These are phyloP conservation scores for Menura novaehollandiae DNA, from an alignment of 2,113 vertebrate genomes.

Conservation along the genomic window DNA sequence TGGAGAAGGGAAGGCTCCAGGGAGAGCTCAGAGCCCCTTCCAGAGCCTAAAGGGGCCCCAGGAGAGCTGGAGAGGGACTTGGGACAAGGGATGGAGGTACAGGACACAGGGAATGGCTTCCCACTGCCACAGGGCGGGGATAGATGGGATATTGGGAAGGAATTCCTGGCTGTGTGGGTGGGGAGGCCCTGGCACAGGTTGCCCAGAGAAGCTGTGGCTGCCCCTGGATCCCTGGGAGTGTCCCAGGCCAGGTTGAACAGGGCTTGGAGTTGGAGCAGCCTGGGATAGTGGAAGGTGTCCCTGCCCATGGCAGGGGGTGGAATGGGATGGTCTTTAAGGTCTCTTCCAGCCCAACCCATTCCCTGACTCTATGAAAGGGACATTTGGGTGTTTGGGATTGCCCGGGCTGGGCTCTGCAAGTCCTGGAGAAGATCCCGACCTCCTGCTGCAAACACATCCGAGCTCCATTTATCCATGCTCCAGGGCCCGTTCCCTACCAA, in stretches of 20 bases:
- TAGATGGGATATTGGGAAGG: not conserved
- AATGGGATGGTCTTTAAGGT: rapidly evolving
- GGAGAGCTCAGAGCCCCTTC: not conserved
- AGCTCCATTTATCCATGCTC: not conserved
- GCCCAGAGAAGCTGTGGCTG: not conserved
- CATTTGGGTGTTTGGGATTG: too few relatives aligned
- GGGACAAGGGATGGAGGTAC: not conserved
- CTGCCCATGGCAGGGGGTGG: not conserved
- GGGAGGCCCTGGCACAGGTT: not conserved
- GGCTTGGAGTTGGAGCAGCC: not conserved
- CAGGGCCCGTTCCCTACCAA: not conserved
- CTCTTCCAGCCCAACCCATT: not conserved
- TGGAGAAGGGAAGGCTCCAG: not conserved
- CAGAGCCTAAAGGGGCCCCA: not conserved
- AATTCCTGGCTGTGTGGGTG: not conserved
- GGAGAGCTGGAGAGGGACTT: not conserved
- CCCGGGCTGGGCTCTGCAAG: not conserved
- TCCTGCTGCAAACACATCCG: not conserved
- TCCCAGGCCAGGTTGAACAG: not conserved
- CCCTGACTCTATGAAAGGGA: not conserved
- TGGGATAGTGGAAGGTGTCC: not conserved
- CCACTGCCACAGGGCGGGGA: rapidly evolving
- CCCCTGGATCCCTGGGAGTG: not conserved
- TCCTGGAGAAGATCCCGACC: not conserved
- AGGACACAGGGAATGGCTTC: not conserved